Percentiles rank a stretch among this genome's conserved stretches.
These are phyloP conservation scores for Pao palembangensis DNA, from an alignment of 2,113 vertebrate genomes.

Conservation along the genomic window DNA sequence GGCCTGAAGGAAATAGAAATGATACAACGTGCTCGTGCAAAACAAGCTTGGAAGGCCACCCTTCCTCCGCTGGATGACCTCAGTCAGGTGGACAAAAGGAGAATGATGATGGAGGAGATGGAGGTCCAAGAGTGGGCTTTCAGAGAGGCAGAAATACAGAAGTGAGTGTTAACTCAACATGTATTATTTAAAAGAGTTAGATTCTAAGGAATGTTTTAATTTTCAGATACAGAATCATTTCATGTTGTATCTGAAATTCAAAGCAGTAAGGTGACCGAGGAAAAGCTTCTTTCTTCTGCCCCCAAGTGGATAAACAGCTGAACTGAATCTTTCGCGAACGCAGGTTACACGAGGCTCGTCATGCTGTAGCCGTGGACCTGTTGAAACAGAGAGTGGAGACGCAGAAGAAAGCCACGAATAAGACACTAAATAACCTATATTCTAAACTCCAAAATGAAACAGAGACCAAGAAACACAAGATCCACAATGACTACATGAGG, in stretches of 20 bases:
- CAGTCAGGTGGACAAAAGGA: slow-evolving; percentile 77
- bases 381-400: slow-evolving; percentile 70
- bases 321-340: background rate
- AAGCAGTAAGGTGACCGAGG: too few relatives aligned
- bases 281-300: slow-evolving; percentile 2
- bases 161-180: slow-evolving; percentile 66
- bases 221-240: too few relatives aligned
- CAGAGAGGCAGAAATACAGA: slow-evolving; percentile 87
- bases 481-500: slow-evolving; percentile 63
- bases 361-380: slow-evolving; percentile 77
- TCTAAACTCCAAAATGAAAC: slow-evolving; percentile 69
- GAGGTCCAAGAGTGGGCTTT: slow-evolving; percentile 91
- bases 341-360: slow-evolving; percentile 83
- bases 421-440: slow-evolving; percentile 71
- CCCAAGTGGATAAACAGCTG: slow-evolving; percentile 1
- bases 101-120: slow-evolving; percentile 88
- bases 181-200: too few relatives aligned
- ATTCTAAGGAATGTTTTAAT: too few relatives aligned
- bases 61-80: slow-evolving; percentile 79
- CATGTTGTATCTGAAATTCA: too few relatives aligned
- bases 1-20: slow-evolving; percentile 88
- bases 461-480: slow-evolving; percentile 73
- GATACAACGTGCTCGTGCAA: slow-evolving; percentile 84
- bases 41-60: slow-evolving; percentile 82
- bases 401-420: slow-evolving; percentile 62